Percentiles rank a stretch among this genome's conserved stretches.
phyloP scores from a whole-genome alignment of 2,888 invertebrate species.

The Metacarcinus magister region DNA sequence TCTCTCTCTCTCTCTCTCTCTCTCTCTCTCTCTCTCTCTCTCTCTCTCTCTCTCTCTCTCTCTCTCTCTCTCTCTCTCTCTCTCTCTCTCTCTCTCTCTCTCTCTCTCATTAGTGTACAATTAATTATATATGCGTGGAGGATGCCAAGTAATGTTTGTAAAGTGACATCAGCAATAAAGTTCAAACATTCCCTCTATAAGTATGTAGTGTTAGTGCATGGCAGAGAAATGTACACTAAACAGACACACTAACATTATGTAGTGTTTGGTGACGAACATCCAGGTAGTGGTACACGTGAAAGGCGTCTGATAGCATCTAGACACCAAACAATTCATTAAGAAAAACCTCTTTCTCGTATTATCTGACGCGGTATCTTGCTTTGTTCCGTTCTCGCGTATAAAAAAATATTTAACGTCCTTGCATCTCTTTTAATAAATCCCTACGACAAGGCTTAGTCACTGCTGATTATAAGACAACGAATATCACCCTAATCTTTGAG shows the following conservation, averaged over 20 bases:
- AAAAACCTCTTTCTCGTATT: background rate
- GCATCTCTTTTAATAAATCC: no score
- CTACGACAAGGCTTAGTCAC: no score
- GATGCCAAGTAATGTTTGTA: constrained; percentile 3
- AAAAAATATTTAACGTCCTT: no score
- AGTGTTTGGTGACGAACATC: background rate
- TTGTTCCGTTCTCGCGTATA: no score
- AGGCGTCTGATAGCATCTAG: background rate
- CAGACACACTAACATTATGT: constrained; percentile 21
- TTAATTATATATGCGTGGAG: background rate
- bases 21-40: constrained; percentile 39
- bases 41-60: constrained; percentile 39
- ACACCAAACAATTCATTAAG: background rate
- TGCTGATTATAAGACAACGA: no score
- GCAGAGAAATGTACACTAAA: background rate
- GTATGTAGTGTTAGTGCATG: background rate
- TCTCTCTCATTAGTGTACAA: constrained; percentile 33
- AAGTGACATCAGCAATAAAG: background rate
- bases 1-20: constrained; percentile 39
- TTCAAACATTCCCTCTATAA: background rate
- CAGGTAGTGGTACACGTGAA: background rate
- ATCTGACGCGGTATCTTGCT: no score
- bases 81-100: background rate
- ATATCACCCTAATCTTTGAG: no score
- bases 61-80: background rate